Evolutionary conservation across 1,140 invertebrate species (phyloP).

Genomic region (Procambarus clarkii): DNA sequence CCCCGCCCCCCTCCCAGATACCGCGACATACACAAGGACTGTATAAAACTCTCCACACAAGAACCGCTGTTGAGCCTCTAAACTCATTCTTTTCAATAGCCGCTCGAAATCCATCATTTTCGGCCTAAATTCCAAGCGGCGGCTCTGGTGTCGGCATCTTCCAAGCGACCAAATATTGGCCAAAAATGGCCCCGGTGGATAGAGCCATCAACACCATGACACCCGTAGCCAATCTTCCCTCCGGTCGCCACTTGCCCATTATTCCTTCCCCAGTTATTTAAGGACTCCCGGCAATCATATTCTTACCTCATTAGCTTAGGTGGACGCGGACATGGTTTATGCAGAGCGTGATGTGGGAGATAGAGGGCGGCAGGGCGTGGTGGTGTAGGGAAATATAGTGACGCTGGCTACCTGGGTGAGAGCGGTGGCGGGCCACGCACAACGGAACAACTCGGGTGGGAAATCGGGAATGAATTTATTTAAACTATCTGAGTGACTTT

Average conservation of each 20-base stretch:
- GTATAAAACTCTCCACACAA: constrained; percentile 27
- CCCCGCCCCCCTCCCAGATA: background rate
- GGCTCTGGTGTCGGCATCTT: background rate
- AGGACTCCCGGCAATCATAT: too few relatives aligned
- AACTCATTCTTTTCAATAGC: constrained; percentile 35
- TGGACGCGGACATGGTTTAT: background rate
- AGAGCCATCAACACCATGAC: constrained; percentile 9
- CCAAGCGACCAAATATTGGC: constrained; percentile 38
- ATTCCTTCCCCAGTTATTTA: background rate
- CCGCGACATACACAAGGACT: background rate
- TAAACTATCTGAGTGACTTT: too few relatives aligned
- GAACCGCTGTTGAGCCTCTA: constrained; percentile 17
- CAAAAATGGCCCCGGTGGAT: background rate
- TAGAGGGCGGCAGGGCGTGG: background rate
- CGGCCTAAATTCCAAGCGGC: background rate
- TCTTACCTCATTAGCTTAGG: too few relatives aligned
- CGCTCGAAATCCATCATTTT: constrained; percentile 49
- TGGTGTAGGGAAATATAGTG: background rate
- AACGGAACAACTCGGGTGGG: background rate
- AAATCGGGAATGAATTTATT: background rate
- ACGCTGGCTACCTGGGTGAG: background rate
- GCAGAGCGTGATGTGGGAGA: background rate
- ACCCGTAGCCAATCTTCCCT: background rate
- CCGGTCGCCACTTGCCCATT: background rate
- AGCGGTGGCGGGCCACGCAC: background rate